Base-by-base conservation (phyloP, 2,797 vertebrate genomes). In the Sebastolobus altivelis region DNA sequence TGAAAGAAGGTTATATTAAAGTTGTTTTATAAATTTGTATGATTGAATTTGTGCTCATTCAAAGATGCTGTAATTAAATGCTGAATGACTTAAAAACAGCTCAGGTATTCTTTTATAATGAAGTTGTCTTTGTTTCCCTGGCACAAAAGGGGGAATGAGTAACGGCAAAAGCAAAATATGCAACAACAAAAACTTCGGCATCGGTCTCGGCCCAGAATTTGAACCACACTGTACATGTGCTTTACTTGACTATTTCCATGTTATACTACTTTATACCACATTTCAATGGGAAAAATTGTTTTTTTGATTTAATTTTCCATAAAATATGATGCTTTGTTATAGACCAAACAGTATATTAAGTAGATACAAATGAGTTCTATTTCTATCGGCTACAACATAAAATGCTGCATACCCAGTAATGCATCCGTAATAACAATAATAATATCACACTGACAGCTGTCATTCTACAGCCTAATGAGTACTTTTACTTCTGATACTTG, bases 221-320 rank as follows among this genome's bases (percentile, higher is more conserved):
- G 46, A 18, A 49, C 46, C 43, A 46, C 43, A 16, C 18, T 49
- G 1, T 49, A 0, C 8, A 0, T 54, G 8, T 58, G 43, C 5
- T 75, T 71, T 76, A 25, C 49, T 54, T 65, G n/a, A 55, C 31
- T 20, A 33, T 49, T 31, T 38, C 9, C 27, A 67, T 58, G 14
- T 58, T 14, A 49, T 70, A 13, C 18, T 52, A 5, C 22, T 18
- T 33, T 16, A 33, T 22, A 54, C 12, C 10, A 33, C 7, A 69
- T 72, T 35, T 25, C 27, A 56, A 22, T 63, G 3, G 59, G 4
- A 62, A n/a, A 58, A 33, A 40, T 27, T 38, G 7, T 60, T 12
- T 49, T 8, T 52, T 25, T 62, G 4, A 38, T 8, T 5, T 31
- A 4, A 37, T 46, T 59, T 7, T 22, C 55, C 9, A 59, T n/a